A percentile compares a stretch with the other conserved stretches of the same genome.
These are phyloP conservation scores for Triops cancriformis DNA, from an alignment of 1,140 invertebrate genomes.

Conservation along the genomic window DNA sequence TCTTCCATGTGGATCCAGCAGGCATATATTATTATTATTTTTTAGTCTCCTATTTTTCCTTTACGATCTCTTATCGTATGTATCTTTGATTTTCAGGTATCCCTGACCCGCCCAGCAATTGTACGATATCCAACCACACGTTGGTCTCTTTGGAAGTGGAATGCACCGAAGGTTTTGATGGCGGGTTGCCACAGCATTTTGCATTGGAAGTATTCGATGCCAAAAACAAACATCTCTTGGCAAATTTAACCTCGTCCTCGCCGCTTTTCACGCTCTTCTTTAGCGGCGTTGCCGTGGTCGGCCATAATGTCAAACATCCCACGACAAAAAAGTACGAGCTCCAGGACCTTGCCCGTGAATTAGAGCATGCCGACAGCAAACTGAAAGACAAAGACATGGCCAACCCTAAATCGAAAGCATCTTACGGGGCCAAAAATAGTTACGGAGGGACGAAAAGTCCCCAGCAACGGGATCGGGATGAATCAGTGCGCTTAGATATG, in stretches of 20 bases:
- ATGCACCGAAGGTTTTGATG: slow-evolving; percentile 67
- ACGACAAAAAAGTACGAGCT: slow-evolving; percentile 18
- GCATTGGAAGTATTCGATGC: slow-evolving; percentile 67
- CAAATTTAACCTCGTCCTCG: slow-evolving; percentile 34
- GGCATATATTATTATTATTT: slow-evolving; percentile 32
- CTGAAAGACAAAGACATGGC: not conserved
- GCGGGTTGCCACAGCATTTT: slow-evolving; percentile 72
- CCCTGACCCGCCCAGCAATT: slow-evolving; percentile 64
- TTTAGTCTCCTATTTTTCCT: not conserved
- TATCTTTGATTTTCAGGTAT: slow-evolving; percentile 34
- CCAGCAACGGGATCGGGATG: slow-evolving; percentile 20
- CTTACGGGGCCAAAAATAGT: not conserved
- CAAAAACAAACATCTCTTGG: slow-evolving; percentile 39
- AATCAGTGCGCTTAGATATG: not conserved
- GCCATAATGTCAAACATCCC: not conserved
- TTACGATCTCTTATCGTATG: not conserved
- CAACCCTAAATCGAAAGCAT: slow-evolving; percentile 23
- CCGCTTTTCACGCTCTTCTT: slow-evolving; percentile 26
- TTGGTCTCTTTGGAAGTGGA: slow-evolving; percentile 63
- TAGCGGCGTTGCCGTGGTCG: slow-evolving; percentile 32
- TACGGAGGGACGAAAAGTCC: not conserved
- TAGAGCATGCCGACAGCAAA: slow-evolving; percentile 4
- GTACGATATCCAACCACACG: slow-evolving; percentile 62
- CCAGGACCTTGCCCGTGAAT: slow-evolving; percentile 15
- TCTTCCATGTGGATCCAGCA: slow-evolving; percentile 38